Evolutionary conservation across 2,797 vertebrate genomes (phyloP).

Genomic region (Microctenopoma steveboyesi): DNA sequence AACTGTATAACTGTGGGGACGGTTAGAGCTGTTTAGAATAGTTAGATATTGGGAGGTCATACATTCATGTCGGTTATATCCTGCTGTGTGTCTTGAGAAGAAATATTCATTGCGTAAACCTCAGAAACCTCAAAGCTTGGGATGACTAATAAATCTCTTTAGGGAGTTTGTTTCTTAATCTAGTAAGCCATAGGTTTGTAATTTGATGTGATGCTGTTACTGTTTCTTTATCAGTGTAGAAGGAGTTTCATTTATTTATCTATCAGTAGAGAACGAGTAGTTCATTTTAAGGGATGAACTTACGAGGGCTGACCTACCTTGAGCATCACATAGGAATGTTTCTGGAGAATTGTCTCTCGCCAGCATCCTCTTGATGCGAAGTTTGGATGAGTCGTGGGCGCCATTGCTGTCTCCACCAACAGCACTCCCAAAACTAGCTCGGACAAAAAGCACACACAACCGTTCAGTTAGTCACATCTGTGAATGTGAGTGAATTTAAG

Average conservation of each 20-base stretch:
- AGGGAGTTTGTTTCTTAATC: neutral
- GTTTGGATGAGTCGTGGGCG: conserved; percentile 53
- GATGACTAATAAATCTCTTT: conserved; percentile 39
- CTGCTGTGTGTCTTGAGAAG: conserved; percentile 4
- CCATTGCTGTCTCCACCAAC: conserved; percentile 46
- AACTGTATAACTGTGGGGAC: conserved; percentile 26
- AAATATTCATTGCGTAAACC: conserved; percentile 27
- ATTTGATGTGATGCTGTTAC: too few relatives aligned
- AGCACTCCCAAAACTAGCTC: conserved; percentile 39
- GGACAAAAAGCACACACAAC: conserved; percentile 14
- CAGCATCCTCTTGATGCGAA: conserved; percentile 89
- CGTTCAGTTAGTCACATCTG: neutral
- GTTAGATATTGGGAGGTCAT: neutral
- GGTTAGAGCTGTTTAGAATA: conserved; percentile 8
- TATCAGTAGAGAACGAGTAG: neutral
- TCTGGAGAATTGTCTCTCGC: conserved; percentile 85
- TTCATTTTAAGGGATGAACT: neutral
- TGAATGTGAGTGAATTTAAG: neutral
- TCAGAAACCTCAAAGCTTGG: conserved; percentile 9
- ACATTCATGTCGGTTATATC: neutral
- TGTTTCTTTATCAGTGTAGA: neutral
- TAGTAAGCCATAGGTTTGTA: too few relatives aligned
- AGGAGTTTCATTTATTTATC: neutral
- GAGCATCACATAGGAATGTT: conserved; percentile 91
- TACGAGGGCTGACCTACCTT: conserved; percentile 78